phyloP scores from a whole-genome alignment of 2,797 vertebrate species.

The Falco naumanni region DNA sequence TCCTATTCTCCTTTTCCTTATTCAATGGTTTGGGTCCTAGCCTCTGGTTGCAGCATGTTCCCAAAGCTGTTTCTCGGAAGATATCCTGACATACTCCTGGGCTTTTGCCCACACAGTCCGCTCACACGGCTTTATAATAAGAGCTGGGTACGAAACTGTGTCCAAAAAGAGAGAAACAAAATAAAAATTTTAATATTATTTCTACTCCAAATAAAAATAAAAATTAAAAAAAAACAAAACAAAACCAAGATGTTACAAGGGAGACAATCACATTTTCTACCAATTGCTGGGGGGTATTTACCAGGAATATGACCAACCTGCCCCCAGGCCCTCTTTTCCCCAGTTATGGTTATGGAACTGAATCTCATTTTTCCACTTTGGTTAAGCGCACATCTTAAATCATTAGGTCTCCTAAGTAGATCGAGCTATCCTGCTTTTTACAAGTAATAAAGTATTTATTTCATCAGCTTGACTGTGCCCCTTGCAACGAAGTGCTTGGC shows the following conservation, averaged over 20 bases:
- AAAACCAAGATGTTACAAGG: not conserved
- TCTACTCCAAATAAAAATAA: not conserved
- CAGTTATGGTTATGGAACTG: not conserved
- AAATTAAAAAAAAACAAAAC: not conserved
- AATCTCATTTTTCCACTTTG: not conserved
- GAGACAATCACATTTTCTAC: not conserved
- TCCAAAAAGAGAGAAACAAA: not conserved
- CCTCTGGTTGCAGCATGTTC: not conserved
- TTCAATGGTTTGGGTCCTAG: not conserved
- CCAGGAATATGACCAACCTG: not conserved
- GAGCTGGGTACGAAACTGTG: not conserved
- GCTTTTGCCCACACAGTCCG: not conserved
- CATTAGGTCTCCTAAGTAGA: not conserved
- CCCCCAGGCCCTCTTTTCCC: not conserved
- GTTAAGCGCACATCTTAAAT: not conserved
- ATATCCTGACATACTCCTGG: not conserved
- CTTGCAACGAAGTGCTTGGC: not conserved
- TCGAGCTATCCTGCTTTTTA: not conserved
- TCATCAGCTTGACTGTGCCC: not conserved
- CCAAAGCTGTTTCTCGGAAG: not conserved
- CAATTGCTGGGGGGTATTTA: not conserved
- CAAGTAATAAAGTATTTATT: not conserved
- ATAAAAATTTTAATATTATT: not conserved
- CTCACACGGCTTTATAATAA: not conserved
- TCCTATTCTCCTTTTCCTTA: conserved; percentile 8